Percentiles rank a stretch among this genome's conserved stretches.
Conservation (phyloP, 2,888 invertebrate genomes). For the Rosalia funebris region DNA sequence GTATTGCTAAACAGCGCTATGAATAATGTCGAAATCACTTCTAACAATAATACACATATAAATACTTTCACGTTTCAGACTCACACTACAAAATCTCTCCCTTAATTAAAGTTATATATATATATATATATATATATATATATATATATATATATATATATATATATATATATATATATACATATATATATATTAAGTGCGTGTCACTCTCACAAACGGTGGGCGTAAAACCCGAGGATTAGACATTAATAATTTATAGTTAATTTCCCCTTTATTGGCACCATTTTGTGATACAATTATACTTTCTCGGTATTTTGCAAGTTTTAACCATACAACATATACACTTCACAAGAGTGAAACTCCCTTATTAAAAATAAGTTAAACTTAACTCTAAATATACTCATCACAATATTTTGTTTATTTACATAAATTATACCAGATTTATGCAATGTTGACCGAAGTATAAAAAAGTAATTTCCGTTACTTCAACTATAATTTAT, state of each 20-base stretch:
- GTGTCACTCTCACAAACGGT: not conserved
- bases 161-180: too few species aligned
- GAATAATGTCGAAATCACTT: too few species aligned
- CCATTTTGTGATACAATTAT: not conserved
- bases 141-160: too few species aligned
- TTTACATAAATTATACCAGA: not conserved
- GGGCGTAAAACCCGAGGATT: not conserved
- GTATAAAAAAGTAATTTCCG: too few species aligned
- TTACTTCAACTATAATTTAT: too few species aligned
- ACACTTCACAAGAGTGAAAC: too few species aligned
- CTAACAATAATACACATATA: too few species aligned
- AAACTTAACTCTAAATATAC: not conserved
- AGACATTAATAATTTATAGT: not conserved
- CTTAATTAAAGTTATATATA: not conserved
- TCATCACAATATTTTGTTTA: not conserved
- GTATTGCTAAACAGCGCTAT: too few species aligned
- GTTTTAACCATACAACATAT: not conserved
- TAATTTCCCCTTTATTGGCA: not conserved
- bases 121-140: too few species aligned
- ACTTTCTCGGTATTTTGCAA: too few species aligned
- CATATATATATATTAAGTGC: not conserved
- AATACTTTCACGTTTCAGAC: too few species aligned
- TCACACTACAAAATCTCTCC: not conserved
- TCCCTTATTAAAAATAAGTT: too few species aligned
- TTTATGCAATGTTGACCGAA: not conserved